phyloP scores from a whole-genome alignment of 1,140 invertebrate species.

The Apocrypta bakeri region DNA sequence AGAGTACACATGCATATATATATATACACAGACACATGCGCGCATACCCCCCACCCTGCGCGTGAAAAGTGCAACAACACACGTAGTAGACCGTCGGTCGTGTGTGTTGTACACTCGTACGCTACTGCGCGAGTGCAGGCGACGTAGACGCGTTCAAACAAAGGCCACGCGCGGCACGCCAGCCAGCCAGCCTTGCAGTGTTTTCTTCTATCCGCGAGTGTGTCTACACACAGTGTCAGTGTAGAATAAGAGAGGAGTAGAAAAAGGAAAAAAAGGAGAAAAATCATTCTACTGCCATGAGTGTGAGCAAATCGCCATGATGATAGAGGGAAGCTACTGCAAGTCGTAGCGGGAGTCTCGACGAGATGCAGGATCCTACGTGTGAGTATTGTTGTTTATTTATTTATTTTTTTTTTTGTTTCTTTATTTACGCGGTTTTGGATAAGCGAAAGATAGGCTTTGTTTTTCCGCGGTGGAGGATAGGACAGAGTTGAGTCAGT shows the following conservation, averaged over 20 bases:
- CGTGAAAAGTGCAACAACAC: no score
- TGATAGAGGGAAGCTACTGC: not conserved
- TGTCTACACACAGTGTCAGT: not conserved
- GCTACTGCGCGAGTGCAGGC: not conserved
- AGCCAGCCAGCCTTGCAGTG: not conserved
- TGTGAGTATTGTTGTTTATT: not conserved
- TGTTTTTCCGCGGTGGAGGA: not conserved
- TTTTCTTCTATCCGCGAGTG: not conserved
- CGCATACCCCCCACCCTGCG: no score
- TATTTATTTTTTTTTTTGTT: not conserved
- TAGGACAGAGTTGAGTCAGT: constrained; percentile 26
- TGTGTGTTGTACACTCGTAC: no score
- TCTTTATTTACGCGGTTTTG: not conserved
- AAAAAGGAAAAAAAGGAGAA: no score
- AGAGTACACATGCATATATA: no score
- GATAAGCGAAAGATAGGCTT: not conserved
- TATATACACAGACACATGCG: no score
- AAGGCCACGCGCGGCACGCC: constrained; percentile 38
- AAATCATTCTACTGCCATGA: not conserved
- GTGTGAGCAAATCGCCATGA: not conserved
- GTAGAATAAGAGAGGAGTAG: not conserved
- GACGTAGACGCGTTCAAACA: constrained; percentile 31
- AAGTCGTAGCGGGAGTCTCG: not conserved
- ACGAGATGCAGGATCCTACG: constrained; percentile 7
- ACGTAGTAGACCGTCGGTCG: no score